Evolutionary conservation across 2,888 invertebrate species (phyloP), one percentile per base, ranked within the genome.

Genomic region (Dryocosmus kuriphilus): DNA sequence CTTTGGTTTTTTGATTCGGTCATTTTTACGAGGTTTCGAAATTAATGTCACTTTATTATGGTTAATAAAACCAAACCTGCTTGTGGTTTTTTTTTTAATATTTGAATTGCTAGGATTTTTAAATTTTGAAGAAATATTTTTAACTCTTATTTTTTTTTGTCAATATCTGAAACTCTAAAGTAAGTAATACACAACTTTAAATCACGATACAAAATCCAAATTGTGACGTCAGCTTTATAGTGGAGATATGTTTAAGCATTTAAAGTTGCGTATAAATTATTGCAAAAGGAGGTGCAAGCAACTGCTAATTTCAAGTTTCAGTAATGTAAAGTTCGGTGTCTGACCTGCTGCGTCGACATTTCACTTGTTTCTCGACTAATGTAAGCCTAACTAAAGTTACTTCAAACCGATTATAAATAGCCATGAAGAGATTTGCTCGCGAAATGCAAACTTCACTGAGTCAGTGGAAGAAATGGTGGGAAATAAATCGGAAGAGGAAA

Each of bases 341-440:
- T 67, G 27, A 41, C 57, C 22, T 24, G 22, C 30, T 67, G n/a
- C n/a, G 67, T 41, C 46, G 67, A 67, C 67, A 67, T 67, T 51
- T 67, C 41, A 41, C 63, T 63, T n/a, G 38, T 24, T 41, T 30
- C 46, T 67, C 22, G 41, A 46, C 67, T 67, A n/a, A n/a, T n/a
- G n/a, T n/a, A n/a, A n/a, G n/a, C n/a, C n/a, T n/a, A 67, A 46
- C 27, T 67, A 46, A 46, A 67, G 67, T 46, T 67, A 67, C 27
- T 24, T 67, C 65, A 67, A 30, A 67, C 67, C 67, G 46, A 67
- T 67, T 67, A 67, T 67, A 67, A 67, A 67, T 67, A 67, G 51
- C 63, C 41, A n/a, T 67, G 24, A 46, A 67, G 67, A 67, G 46
- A 30, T 30, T 67, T 46, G 51, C 67, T 24, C 46, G 46, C 24